Evolutionary conservation across 2,113 vertebrate genomes (phyloP).

Genomic region (rabbit (Oryctolagus cuniculus)): mOryCun1.1 NC_091438.1:56540501-56541000

Average conservation of each 20-base stretch:
- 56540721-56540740: neutral
- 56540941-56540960: neutral
- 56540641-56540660: neutral
- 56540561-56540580: constrained; percentile 12
- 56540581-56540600: neutral
- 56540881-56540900: neutral
- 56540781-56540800: neutral
- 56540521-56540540: too few species aligned
- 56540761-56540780: neutral
- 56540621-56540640: neutral
- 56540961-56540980: neutral
- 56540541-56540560: too few species aligned
- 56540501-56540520: too few species aligned
- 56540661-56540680: neutral
- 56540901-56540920: neutral
- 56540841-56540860: neutral
- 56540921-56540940: constrained; percentile 7
- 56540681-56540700: neutral
- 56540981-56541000: neutral
- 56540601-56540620: neutral
- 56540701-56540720: neutral
- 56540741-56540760: neutral
- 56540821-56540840: neutral
- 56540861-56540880: constrained; percentile 32
- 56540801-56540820: neutral